These are phyloP conservation scores for Cephus pygmeus DNA, from an alignment of 2,888 invertebrate species.

Conservation along the genomic window DNA sequence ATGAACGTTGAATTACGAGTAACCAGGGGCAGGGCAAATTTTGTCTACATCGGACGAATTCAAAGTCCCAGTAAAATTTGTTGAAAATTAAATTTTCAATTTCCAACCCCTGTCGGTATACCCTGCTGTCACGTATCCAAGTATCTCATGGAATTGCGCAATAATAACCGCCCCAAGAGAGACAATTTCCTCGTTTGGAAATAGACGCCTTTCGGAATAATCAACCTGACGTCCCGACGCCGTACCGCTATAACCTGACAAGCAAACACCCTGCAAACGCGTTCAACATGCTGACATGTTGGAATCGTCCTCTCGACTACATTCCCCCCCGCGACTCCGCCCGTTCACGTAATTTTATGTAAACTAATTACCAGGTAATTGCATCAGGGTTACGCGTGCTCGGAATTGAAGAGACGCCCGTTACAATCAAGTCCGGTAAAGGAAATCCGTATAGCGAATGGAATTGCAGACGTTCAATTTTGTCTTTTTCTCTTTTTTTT, in stretches of 20 bases:
- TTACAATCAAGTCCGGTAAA: conserved; percentile 43
- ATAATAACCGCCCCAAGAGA: not conserved
- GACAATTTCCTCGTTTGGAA: not conserved
- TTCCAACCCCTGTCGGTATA: not conserved
- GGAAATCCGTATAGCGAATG: conserved; percentile 38
- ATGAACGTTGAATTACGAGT: not conserved
- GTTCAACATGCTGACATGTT: conserved; percentile 4
- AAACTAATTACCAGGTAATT: conserved; percentile 55
- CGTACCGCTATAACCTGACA: not conserved
- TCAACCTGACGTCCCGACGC: not conserved
- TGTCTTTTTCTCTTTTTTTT: not conserved
- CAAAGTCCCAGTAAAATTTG: not conserved
- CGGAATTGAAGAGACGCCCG: conserved; percentile 32
- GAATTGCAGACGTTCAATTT: conserved; percentile 29
- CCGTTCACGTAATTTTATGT: conserved; percentile 44
- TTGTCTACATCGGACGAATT: not conserved
- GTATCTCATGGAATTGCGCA: not conserved
- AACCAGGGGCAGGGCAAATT: not conserved
- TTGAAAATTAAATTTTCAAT: not conserved
- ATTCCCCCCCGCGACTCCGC: not conserved
- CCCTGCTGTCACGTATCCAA: not conserved
- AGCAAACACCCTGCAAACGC: not conserved
- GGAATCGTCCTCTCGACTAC: conserved; percentile 11
- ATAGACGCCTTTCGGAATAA: not conserved
- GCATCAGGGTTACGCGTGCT: conserved; percentile 40